These are phyloP conservation scores for Peromyscus leucopus DNA, from an alignment of 2,113 vertebrate genomes.

Conservation along the genomic window DNA sequence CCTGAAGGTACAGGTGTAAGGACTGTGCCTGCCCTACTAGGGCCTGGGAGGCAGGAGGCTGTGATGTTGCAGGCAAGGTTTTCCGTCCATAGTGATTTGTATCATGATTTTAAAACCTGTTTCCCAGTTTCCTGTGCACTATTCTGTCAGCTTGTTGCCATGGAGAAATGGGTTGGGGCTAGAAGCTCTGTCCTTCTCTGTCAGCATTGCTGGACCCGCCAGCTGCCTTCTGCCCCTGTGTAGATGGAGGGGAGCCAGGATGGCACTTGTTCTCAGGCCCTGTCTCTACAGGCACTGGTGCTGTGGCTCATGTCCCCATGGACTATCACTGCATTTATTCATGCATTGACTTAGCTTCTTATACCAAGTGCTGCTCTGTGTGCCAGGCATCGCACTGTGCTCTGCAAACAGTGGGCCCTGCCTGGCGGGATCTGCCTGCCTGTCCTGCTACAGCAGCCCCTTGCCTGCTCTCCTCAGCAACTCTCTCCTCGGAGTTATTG, in stretches of 20 bases:
- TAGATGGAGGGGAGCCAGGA: not conserved
- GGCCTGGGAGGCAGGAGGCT: slow-evolving; percentile 12
- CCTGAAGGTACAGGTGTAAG: not conserved
- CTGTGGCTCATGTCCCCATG: not conserved
- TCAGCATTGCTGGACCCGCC: slow-evolving; percentile 74
- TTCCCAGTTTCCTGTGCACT: slow-evolving; percentile 63
- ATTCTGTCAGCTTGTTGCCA: slow-evolving; percentile 75
- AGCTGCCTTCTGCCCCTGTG: slow-evolving; percentile 63
- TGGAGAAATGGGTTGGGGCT: slow-evolving; percentile 71
- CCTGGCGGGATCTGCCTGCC: not conserved
- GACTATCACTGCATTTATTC: not conserved
- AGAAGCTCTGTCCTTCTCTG: slow-evolving; percentile 65
- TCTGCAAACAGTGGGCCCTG: not conserved
- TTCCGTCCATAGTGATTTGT: slow-evolving; percentile 57
- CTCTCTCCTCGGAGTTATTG: not conserved
- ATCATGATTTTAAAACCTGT: slow-evolving; percentile 70
- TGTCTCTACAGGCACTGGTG: not conserved
- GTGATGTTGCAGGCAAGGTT: slow-evolving; percentile 50
- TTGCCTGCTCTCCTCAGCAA: not conserved
- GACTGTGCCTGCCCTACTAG: not conserved
- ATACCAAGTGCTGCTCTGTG: not conserved
- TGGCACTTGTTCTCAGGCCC: not conserved
- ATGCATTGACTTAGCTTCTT: not conserved
- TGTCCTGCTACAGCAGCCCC: not conserved
- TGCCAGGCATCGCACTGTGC: not conserved